Percentiles rank a stretch among this genome's conserved stretches.
These are phyloP conservation scores for Menidia menidia DNA, from an alignment of 2,797 vertebrate species.

Conservation along the genomic window DNA sequence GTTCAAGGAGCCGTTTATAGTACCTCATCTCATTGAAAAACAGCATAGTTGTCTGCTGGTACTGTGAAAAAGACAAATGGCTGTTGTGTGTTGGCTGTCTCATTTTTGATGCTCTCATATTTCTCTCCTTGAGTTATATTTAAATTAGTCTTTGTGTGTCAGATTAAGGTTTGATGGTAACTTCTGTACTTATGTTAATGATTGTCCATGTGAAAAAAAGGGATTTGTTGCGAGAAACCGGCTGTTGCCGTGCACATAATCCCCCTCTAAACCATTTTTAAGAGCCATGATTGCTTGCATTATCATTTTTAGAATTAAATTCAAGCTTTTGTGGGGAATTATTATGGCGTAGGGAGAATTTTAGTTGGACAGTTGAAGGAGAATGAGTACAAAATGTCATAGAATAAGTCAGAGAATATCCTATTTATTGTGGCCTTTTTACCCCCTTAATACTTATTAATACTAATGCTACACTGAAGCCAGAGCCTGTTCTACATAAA, in stretches of 20 bases:
- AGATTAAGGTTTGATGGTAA: conserved; percentile 61
- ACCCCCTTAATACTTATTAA: conserved; percentile 29
- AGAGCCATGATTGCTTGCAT: conserved; percentile 25
- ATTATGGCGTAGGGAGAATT: conserved; percentile 38
- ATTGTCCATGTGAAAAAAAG: conserved; percentile 30
- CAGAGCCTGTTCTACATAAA: conserved; percentile 19
- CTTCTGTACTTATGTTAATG: conserved; percentile 65
- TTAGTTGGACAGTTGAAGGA: conserved; percentile 44
- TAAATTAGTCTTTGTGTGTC: conserved; percentile 45
- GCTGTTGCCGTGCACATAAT: conserved; percentile 38
- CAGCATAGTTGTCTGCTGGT: conserved; percentile 59
- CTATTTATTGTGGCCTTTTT: conserved; percentile 51
- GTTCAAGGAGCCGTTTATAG: conserved; percentile 77
- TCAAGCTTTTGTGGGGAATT: conserved; percentile 30
- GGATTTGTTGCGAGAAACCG: conserved; percentile 35
- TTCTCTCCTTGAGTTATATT: conserved; percentile 38
- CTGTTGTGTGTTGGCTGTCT: conserved; percentile 37
- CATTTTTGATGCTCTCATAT: conserved; percentile 27
- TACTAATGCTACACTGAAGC: conserved; percentile 31
- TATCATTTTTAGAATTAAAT: conserved; percentile 38
- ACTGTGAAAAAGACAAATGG: conserved; percentile 51
- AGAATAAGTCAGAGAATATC: conserved; percentile 56
- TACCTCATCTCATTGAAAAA: conserved; percentile 76
- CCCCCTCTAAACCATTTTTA: conserved; percentile 21
- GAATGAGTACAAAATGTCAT: conserved; percentile 31